Evolutionary conservation across 30 jellyfish, hydroid and myxozoan genomes (phyloP).

Genomic region (Hydra vulgaris): DNA sequence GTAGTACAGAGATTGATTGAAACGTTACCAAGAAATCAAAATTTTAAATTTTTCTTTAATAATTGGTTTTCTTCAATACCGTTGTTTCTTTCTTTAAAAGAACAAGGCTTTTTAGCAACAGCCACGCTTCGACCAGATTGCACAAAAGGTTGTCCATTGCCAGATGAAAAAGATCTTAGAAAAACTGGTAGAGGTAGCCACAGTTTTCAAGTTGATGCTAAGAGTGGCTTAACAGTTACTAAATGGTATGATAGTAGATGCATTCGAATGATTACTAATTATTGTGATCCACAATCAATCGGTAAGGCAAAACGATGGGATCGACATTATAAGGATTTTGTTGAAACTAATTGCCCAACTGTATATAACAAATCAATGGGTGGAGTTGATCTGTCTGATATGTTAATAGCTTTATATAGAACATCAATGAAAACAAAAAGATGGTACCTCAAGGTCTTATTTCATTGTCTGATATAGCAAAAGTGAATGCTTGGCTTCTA

Average conservation of each 20-base stretch:
- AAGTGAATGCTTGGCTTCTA: constrained; percentile 43
- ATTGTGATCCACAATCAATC: constrained; percentile 22
- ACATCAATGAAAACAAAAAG: constrained; percentile 16
- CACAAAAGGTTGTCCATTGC: constrained; percentile 7
- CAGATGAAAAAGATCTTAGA: constrained; percentile 3
- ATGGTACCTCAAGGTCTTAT: constrained; percentile 34
- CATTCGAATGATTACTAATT: constrained; percentile 26
- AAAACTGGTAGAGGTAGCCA: constrained; percentile 10
- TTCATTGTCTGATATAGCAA: constrained; percentile 31
- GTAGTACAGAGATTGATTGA: constrained; percentile 6
- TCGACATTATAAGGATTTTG: constrained; percentile 5
- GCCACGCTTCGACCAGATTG: not conserved
- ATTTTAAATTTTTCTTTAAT: constrained; percentile 1
- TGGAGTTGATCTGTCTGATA: constrained; percentile 22
- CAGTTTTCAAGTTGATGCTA: constrained; percentile 36
- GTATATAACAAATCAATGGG: constrained; percentile 14
- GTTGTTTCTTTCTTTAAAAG: not conserved
- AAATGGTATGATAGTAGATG: constrained; percentile 48
- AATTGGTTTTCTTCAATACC: constrained; percentile 16
- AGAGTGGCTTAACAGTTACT: constrained; percentile 33
- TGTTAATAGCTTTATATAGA: constrained; percentile 17
- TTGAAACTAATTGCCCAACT: constrained; percentile 18
- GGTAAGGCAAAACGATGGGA: constrained; percentile 21
- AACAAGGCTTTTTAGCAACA: not conserved
- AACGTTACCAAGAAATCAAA: not conserved